These are phyloP conservation scores for Limanda limanda DNA, from an alignment of 2,113 vertebrate genomes.

Conservation along the genomic window DNA sequence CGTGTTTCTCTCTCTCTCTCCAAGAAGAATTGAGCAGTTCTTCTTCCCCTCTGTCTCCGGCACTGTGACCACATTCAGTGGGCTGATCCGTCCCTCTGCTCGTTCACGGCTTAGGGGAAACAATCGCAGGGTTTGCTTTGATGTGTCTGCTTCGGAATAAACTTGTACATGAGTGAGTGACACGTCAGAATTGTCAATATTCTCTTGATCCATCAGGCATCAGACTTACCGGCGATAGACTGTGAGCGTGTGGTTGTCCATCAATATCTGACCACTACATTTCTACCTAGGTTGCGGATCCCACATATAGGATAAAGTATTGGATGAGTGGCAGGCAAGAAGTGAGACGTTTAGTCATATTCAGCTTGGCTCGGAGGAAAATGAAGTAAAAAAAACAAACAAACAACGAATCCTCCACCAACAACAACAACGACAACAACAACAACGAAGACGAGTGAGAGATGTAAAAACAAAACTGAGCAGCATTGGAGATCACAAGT, in stretches of 20 bases:
- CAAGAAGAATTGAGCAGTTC: constrained; percentile 39
- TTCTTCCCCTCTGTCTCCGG: constrained; percentile 22
- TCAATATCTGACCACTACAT: constrained; percentile 39
- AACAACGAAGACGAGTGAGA: background rate
- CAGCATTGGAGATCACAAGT: constrained; percentile 35
- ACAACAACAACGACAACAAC: background rate
- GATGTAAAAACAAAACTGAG: constrained; percentile 6
- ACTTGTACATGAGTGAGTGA: constrained; percentile 51
- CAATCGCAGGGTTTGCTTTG: constrained; percentile 58
- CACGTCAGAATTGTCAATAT: constrained; percentile 30
- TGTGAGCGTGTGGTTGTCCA: background rate
- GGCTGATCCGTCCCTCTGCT: constrained; percentile 54
- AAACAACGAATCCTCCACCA: background rate
- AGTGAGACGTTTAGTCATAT: constrained; percentile 9
- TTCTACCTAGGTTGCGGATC: constrained; percentile 26
- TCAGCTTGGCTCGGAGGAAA: constrained; percentile 11
- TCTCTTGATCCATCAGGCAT: background rate
- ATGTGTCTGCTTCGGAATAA: constrained; percentile 49
- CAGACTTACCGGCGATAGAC: constrained; percentile 20
- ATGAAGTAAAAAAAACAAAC: background rate
- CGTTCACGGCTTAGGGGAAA: constrained; percentile 50
- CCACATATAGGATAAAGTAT: background rate
- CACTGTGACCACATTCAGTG: constrained; percentile 38
- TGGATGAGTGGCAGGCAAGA: constrained; percentile 22
- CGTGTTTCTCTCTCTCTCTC: constrained; percentile 12